Evolutionary conservation across 2,113 vertebrate species (phyloP), one percentile per base, ranked within the genome.

Genomic region (Pagrus major): DNA sequence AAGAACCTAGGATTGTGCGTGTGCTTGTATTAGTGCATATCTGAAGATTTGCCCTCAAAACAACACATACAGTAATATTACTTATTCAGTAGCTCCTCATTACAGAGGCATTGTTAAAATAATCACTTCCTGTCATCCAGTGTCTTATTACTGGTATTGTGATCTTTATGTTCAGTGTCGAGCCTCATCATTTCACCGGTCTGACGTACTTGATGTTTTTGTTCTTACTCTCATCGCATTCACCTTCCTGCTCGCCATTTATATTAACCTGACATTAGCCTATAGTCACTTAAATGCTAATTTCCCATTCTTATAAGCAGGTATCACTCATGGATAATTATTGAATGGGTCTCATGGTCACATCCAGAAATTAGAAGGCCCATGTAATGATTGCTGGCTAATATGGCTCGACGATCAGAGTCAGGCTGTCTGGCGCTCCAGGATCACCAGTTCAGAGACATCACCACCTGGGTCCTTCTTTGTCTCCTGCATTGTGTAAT

Each of bases 241-340:
- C 4, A 2, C 31, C 70, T 56, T 80, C 44, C 71, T 54, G 2
- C 18, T 33, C 8, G 35, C 41, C 0, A 1, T 10, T 16, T 64
- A 25, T 47, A 59, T 87, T 74, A 77, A 78, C 39, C 68, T 55
- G 41, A 60, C 61, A 47, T 79, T 75, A 68, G 75, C 67, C 46
- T 51, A 31, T 56, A 15, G 47, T 18, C 46, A 52, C 65, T 41
- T 27, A 76, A 85, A 86, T 72, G 55, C 51, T 69, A 54, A 89
- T 85, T 56, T 71, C 29, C 18, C 39, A 33, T 80, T 86, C 42
- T 78, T 76, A 54, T 64, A 47, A 72, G 63, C 37, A 21, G 46
- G 49, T 59, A 63, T 81, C 33, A 35, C 41, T 73, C 68, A 84
- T 52, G 44, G 73, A 54, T 88, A 66, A 92, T 93, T 85, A 86